These are phyloP conservation scores for Acrobasis suavella DNA, from an alignment of 2,888 invertebrate genomes.

Conservation along the genomic window DNA sequence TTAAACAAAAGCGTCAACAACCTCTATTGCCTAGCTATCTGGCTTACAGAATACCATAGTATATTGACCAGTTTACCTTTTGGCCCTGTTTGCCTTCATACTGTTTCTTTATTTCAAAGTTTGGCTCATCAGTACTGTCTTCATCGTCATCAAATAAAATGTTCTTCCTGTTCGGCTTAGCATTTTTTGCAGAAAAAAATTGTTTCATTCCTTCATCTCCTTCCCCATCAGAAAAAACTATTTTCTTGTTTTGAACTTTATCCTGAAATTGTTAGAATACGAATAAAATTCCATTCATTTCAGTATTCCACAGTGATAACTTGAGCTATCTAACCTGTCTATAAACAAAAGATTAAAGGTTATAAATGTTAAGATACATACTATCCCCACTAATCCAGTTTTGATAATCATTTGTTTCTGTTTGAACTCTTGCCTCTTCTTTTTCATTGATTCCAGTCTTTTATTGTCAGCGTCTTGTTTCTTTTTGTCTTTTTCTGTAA, in stretches of 20 bases:
- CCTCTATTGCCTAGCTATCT: no score
- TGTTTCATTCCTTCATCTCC: slow-evolving; percentile 35
- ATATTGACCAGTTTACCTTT: slow-evolving; percentile 63
- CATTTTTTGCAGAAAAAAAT: slow-evolving; percentile 28
- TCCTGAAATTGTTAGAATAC: slow-evolving; percentile 63
- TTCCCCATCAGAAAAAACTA: slow-evolving; percentile 83
- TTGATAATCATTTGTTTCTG: slow-evolving; percentile 85
- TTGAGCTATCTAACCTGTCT: no score
- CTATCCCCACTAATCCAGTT: slow-evolving; percentile 84
- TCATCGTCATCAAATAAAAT: slow-evolving; percentile 78
- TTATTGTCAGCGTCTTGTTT: slow-evolving; percentile 83
- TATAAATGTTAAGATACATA: slow-evolving; percentile 58
- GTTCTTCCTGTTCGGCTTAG: slow-evolving; percentile 38
- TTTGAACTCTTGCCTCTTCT: slow-evolving; percentile 84
- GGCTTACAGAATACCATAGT: no score
- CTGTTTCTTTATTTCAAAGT: slow-evolving; percentile 85
- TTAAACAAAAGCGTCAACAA: no score
- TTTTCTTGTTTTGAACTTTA: slow-evolving; percentile 81
- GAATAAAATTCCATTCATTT: no score
- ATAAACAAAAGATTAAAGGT: no score
- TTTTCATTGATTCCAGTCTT: slow-evolving; percentile 85
- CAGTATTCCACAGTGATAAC: no score
- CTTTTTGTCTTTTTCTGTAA: slow-evolving; percentile 43
- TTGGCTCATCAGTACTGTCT: slow-evolving; percentile 76
- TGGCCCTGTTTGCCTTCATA: slow-evolving; percentile 85